Evolutionary conservation across 1,140 invertebrate genomes (phyloP).

Genomic region (Trichomalopsis sarcophagae): DNA sequence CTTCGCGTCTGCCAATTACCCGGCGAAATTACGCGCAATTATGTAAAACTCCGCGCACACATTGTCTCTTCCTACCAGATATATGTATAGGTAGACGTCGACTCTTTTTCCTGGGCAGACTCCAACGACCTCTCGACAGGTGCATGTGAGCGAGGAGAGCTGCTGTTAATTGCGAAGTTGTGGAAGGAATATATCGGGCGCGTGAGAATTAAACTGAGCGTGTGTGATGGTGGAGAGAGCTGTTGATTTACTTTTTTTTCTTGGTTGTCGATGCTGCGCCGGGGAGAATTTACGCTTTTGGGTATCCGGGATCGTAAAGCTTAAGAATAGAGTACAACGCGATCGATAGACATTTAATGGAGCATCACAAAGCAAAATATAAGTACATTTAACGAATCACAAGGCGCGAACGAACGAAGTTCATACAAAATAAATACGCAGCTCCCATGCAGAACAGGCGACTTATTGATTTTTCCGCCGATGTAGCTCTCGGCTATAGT

Average conservation of each 20-base stretch:
- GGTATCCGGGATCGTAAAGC: too few relatives aligned
- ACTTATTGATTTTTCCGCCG: background rate
- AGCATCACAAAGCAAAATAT: too few relatives aligned
- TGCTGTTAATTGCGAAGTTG: background rate
- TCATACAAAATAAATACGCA: background rate
- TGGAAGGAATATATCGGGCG: background rate
- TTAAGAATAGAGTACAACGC: too few relatives aligned
- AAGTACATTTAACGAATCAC: too few relatives aligned
- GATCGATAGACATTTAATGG: too few relatives aligned
- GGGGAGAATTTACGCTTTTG: too few relatives aligned
- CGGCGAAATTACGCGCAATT: slow-evolving; percentile 27
- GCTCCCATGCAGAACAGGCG: background rate
- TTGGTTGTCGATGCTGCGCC: too few relatives aligned
- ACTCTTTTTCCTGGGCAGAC: background rate
- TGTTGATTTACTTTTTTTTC: background rate
- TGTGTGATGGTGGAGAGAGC: background rate
- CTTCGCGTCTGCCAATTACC: background rate
- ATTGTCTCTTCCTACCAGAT: background rate
- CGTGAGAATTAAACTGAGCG: background rate
- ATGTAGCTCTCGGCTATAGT: too few relatives aligned
- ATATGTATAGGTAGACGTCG: too few relatives aligned
- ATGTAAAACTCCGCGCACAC: background rate
- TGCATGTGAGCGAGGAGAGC: background rate
- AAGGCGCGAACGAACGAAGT: too few relatives aligned
- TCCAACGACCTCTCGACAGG: background rate